Evolutionary conservation across 1,140 invertebrate species (phyloP), one percentile per base, ranked within the genome.

Genomic region (Zaprionus taronus): DNA sequence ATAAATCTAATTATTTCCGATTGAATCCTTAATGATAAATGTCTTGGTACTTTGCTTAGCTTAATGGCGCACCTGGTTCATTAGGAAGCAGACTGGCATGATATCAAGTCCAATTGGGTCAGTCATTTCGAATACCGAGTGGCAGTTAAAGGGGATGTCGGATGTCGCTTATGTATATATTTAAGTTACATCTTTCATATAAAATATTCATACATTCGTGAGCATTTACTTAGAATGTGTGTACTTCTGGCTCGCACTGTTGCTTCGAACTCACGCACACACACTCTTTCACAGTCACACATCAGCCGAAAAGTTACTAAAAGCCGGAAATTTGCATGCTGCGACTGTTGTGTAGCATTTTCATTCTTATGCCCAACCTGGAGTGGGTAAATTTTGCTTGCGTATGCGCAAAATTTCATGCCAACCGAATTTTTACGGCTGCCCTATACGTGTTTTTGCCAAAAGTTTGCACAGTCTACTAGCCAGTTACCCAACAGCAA

Each of bases 161-260:
- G 14, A 34, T 81, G 69, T 51, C 60, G 83, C 69, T 26, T 80
- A 65, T 80, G 67, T 86, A 83, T 89, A 41, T 71, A 84, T 89
- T 81, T 89, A 81, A 81, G 85, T 76, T 74, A 90, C 84, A 90
- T 89, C 84, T 90, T 72, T 72, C 57, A 76, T 64, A 90, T 90
- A 78, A 89, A 89, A 90, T 90, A 90, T 89, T 89, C 85, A 89
- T 80, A 84, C 76, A 85, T 81, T 89, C 74, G 67, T 83, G 84
- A 81, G 84, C 78, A 79, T 72, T 89, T 90, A 53, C 72, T 81
- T 77, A 69, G 63, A 70, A 89, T 75, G 77, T 65, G 74, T 66
- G 53, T 81, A 75, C 73, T 83, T 78, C 55, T 34, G 67, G 4
- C 55, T 55, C 44, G 69, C 78, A 80, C 70, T 81, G 78, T 80